Evolutionary conservation across 2,113 vertebrate species (phyloP), one percentile per base, ranked within the genome.

Genomic region (Nothoprocta perdicaria): DNA sequence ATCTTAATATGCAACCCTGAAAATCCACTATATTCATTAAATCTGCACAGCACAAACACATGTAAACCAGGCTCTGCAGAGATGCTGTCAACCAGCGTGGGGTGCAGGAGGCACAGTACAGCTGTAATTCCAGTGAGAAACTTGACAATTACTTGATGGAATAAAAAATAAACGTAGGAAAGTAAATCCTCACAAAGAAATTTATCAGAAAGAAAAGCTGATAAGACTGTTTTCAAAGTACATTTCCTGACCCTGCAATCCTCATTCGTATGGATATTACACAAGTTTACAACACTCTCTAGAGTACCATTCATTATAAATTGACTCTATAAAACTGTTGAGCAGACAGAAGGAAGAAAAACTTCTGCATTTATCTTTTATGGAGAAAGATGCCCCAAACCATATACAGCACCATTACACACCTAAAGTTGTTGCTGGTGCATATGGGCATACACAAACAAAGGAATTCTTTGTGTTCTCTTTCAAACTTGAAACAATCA

Each of bases 351-450:
- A 84, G 29, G 6, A 45, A 80, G 33, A 55, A 9, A 74, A 33
- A 31, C 2, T 4, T 2, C 8, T 0, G 0, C 0, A 0, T 16
- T 27, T 12, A 33, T 72, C 71, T 23, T 77, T 43, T 33, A 21
- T 0, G 0, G 17, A 75, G 52, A 63, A 86, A 1, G 1, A 57
- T 10, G 10, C 10, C 69, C 77, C 13, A 68, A 84, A 53, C 4
- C 4, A 15, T 5, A 12, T 29, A 40, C 2, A 3, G 14, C 52
- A 38, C 12, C 68, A 19, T 55, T 58, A 46, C 6, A 19, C 22
- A 41, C 43, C 17, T 4, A 5, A 22, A 80, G 6, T 38, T 88
- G 67, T 88, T 75, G 84, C 7, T 57, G 17, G 11, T 38, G 14
- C 5, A 2, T 38, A 15, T 11, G 35, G 48, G 65, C 55, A 9